Evolutionary conservation across 2,888 invertebrate species (phyloP), one percentile per base, ranked within the genome.

Genomic region (Cetonia aurata): DNA sequence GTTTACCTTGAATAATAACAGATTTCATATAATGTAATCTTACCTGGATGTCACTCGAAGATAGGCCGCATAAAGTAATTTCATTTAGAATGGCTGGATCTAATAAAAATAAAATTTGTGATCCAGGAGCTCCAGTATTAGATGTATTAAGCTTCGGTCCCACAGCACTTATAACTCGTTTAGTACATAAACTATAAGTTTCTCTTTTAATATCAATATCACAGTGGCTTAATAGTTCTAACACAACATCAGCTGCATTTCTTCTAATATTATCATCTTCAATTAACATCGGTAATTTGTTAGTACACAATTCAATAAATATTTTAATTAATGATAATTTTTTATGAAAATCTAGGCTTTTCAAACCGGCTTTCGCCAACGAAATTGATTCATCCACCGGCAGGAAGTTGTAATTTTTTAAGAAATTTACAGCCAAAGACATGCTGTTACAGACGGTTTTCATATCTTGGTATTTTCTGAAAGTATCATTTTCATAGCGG

Each of bases 61-160:
- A 86, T 10, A 89, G 77, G 53, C 92, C 92, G 79, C 90, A 89
- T 75, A 88, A 87, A 72, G 89, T 87, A 42, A 92, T 89, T 84
- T 92, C 91, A 0, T 86, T 88, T 62, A 92, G 78, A 60, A 92
- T 82, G 52, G 85, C 85, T 13, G 88, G 84, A 73, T 89, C 87
- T 70, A 88, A 85, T 48, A 92, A 78, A 79, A 91, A 86, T 2
- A 80, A 79, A 87, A 86, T 48, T 81, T 85, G 74, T 87, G 82
- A 77, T 77, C 89, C 89, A 60, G 80, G 79, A 79, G 85, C 78
- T 41, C 78, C 77, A 15, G 70, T 69, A 37, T 77, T 75, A 8
- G 78, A 75, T 12, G 75, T 69, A 72, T 80, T 81, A 46, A 80
- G 76, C 75, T 87, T 87, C 3, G 88, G 87, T 25, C 90, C 88